A percentile compares a stretch with the other conserved stretches of the same genome.
These are phyloP conservation scores for Chelmon rostratus DNA, from an alignment of 2,797 vertebrate species.

Conservation along the genomic window DNA sequence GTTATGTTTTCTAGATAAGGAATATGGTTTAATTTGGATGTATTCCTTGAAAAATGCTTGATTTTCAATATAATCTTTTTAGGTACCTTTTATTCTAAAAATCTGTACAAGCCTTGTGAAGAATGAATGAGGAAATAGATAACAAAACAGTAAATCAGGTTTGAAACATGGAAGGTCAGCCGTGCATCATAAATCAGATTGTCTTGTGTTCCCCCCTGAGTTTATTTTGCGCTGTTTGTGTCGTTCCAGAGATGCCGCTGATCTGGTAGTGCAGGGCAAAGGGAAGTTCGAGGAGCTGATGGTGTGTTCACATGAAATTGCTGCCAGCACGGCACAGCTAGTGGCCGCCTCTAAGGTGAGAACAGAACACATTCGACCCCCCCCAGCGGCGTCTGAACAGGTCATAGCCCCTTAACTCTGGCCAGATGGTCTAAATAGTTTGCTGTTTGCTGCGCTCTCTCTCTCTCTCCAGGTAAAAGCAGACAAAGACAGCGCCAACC, in stretches of 20 bases:
- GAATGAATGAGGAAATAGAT: not conserved
- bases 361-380: not conserved
- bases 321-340: constrained; percentile 96
- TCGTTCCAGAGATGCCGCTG: constrained; percentile 92
- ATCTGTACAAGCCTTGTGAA: no score
- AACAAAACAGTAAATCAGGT: constrained; percentile 10
- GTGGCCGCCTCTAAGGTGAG: constrained; percentile 97
- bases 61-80: no score
- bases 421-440: not conserved
- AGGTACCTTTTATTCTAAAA: no score
- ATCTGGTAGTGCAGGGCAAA: constrained; percentile 94
- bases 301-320: constrained; percentile 97
- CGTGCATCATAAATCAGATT: not conserved
- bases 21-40: no score
- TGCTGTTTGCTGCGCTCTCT: not conserved
- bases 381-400: not conserved
- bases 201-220: no score
- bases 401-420: not conserved
- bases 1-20: no score
- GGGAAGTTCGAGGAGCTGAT: constrained; percentile 97
- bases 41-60: no score
- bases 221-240: constrained; percentile 1
- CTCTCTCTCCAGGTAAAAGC: constrained; percentile 91
- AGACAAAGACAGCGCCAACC: constrained; percentile 93
- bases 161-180: not conserved